phyloP scores from a whole-genome alignment of 2,113 vertebrate species.

The Podarcis raffonei region DNA sequence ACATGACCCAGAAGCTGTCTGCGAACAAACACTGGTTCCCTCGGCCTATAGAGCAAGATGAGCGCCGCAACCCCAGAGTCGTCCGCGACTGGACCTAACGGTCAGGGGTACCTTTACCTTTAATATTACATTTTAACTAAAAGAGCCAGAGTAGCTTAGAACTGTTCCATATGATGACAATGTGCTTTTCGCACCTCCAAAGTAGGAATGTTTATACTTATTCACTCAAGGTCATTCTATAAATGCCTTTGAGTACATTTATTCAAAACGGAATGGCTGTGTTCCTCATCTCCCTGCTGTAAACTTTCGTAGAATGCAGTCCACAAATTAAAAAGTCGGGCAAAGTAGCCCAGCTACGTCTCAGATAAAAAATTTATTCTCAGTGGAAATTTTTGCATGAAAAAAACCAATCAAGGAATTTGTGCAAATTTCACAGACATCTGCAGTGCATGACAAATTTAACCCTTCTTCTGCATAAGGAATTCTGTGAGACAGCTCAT shows the following conservation, averaged over 20 bases:
- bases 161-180: constrained; percentile 13
- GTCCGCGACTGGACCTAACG: too few species aligned
- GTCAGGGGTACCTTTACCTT: too few species aligned
- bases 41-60: too few species aligned
- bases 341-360: constrained; percentile 22
- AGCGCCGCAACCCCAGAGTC: too few species aligned
- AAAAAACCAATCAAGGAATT: constrained; percentile 43
- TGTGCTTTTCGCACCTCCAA: constrained; percentile 5
- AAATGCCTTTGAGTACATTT: constrained; percentile 21
- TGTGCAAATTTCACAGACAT: not conserved
- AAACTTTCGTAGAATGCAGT: constrained; percentile 1
- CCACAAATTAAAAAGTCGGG: constrained; percentile 50
- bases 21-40: too few species aligned
- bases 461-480: not conserved
- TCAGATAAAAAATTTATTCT: constrained; percentile 54
- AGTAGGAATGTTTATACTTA: constrained; percentile 10
- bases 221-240: constrained; percentile 18
- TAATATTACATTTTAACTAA: not conserved
- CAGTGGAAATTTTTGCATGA: constrained; percentile 26
- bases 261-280: constrained; percentile 19
- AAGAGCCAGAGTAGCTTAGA: not conserved
- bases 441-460: constrained; percentile 18
- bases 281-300: not conserved
- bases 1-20: too few species aligned
- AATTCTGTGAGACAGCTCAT: not conserved